Base-by-base conservation (phyloP, 2,888 invertebrate species). In the Macrophya alboannulata region DNA sequence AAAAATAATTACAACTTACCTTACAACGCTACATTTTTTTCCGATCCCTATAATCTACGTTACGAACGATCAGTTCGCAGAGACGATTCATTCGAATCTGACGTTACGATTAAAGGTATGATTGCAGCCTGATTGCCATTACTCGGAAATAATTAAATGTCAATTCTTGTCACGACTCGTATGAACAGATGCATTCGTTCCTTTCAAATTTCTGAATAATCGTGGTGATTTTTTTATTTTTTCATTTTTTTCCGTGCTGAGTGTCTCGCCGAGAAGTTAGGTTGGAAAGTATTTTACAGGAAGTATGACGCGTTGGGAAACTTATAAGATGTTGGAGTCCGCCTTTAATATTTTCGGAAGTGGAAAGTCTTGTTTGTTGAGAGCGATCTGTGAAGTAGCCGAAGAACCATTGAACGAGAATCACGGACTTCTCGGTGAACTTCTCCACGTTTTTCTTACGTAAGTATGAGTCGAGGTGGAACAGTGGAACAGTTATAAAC, bases 311-410 rank as follows among this genome's bases (percentile, higher is more conserved):
- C 91, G 93, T 84, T 93, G 92, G 91, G 92, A 92, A 86, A 88
- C 92, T 83, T 93, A 93, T 89, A 90, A 90, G 87, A 90, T 92
- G 86, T 87, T 93, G 85, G 91, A 91, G 86, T 89, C 90, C 84
- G 87, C 88, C 45, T 88, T 92, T 74, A 90, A 89, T 74, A 87
- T 89, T 71, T 89, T 89, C 48, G 88, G 87, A 83, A 90, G 91
- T 84, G 92, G 92, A 37, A 95, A 96, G 88, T 95, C 95, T 55
- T 98, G 98, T 93, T 93, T 98, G 89, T 94, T 97, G 88, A 95
- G 96, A 90, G 95, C 96, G 89, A 97, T 98, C 92, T 98, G 98
- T 92, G 97, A 97, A 92, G 95, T 96, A 21, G 96, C 97, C 0
- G 95, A n/a, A 89, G 94, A 95, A 86, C 96, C 97, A 86, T 95